phyloP scores from a whole-genome alignment of 2,113 vertebrate species.

The Brienomyrus longianalis region DNA sequence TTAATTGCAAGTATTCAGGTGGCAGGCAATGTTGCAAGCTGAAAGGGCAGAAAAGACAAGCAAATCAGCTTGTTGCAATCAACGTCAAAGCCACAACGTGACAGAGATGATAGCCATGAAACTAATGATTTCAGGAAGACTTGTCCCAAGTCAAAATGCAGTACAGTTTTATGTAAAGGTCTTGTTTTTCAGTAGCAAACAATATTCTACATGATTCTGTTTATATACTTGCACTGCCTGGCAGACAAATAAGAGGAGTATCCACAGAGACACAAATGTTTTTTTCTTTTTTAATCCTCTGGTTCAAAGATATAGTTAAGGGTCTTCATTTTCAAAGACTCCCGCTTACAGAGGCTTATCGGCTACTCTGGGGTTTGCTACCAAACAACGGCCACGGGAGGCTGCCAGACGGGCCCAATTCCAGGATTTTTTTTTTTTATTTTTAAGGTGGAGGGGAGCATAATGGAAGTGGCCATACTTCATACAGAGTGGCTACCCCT shows the following conservation, averaged over 20 bases:
- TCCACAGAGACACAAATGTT: neutral
- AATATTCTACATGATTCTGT: neutral
- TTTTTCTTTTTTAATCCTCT: neutral
- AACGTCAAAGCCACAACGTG: neutral
- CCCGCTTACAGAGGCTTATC: neutral
- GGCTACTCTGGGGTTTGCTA: neutral
- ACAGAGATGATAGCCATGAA: neutral
- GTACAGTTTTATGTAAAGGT: neutral
- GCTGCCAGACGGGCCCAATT: neutral
- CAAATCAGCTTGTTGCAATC: neutral
- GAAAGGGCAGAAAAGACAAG: neutral
- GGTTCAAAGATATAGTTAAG: neutral
- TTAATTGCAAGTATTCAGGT: neutral
- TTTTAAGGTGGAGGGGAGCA: neutral
- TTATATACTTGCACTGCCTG: neutral
- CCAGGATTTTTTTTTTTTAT: neutral
- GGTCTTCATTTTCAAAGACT: neutral
- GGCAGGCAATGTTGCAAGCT: neutral
- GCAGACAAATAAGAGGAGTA: neutral
- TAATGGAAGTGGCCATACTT: neutral
- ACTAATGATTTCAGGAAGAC: conserved; percentile 10
- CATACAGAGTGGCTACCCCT: neutral
- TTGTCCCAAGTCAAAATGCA: neutral
- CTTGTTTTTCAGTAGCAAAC: neutral
- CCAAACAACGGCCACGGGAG: neutral